phyloP scores from a whole-genome alignment of 2,888 invertebrate species.

The Yponomeuta sedellus region DNA sequence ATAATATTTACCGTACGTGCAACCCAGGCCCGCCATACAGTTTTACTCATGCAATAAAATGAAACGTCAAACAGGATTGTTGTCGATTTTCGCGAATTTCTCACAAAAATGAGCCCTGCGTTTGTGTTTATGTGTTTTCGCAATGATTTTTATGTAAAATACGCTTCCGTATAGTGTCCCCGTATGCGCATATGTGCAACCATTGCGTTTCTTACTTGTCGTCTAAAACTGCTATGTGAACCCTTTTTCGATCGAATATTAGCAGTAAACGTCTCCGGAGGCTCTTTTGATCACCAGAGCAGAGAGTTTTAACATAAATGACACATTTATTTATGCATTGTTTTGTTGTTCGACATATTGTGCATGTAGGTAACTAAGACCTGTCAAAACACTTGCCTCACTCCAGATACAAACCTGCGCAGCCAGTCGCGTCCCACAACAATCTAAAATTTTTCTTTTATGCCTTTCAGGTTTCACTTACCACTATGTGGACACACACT shows the following conservation, averaged over 20 bases:
- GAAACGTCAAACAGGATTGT: conserved; percentile 69
- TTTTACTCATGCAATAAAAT: conserved; percentile 61
- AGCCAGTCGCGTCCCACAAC: background rate
- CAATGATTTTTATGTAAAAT: background rate
- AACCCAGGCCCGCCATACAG: conserved; percentile 66
- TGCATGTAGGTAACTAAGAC: conserved; percentile 25
- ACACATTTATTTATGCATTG: conserved; percentile 20
- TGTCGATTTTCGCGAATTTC: conserved; percentile 40
- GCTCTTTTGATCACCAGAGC: background rate
- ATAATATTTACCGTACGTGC: conserved; percentile 33
- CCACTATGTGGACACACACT: conserved; percentile 40
- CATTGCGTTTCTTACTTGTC: background rate
- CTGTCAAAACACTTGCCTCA: conserved; percentile 18
- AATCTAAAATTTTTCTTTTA: background rate
- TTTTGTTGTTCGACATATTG: conserved; percentile 29
- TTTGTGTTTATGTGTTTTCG: background rate
- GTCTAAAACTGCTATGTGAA: background rate
- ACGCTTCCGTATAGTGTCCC: background rate
- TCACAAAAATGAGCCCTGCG: conserved; percentile 25
- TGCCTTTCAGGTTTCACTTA: conserved; percentile 43
- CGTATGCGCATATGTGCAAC: background rate
- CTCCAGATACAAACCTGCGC: background rate
- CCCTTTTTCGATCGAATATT: background rate
- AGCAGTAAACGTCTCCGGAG: no score
- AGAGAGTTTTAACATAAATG: background rate